Base-by-base conservation (phyloP, 2,797 vertebrate genomes). In the Chaetodon trifasciatus region DNA sequence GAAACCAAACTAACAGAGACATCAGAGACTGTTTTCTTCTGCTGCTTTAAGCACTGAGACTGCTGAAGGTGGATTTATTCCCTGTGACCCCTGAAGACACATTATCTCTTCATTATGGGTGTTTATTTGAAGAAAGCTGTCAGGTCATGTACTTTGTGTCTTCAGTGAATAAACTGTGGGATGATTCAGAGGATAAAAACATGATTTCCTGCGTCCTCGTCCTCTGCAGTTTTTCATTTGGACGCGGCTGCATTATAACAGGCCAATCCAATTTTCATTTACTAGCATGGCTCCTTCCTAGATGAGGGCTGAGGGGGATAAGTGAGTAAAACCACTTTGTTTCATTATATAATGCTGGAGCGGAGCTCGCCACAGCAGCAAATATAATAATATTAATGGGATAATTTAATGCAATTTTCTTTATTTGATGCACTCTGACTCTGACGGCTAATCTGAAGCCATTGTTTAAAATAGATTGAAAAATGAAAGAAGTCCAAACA, bases 371-470 rank as follows among this genome's bases (percentile, higher is more conserved):
- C 15, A 13, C 56, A 37, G 78, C 76, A 60, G 76, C 78, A 88
- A 92, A 88, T 84, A 94, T 94, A 94, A 94, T 95, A 95, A 94
- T 91, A 91, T 88, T 94, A 94, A 95, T 94, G 93, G 91, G 93
- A 94, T 94, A 92, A 94, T 93, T 91, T 93, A 91, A 94, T 93
- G 92, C 92, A 89, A 93, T 93, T 93, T 91, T 92, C 92, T 94
- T 93, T 92, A 92, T 93, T 94, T 94, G 92, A 93, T 93, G 92
- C 87, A 79, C 86, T 88, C 87, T 78, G 91, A 89, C 86, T 93
- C 85, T 82, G 86, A 74, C 75, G 83, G 95, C 94, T 95, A 95
- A 95, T 95, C 94, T 95, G 91, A 81, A 92, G 73, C 81, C 85
- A 89, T 85, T 92, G 90, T 93, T 95, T 93, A 83, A 90, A 91